Percentiles rank a stretch among this genome's conserved stretches.
phyloP scores from a whole-genome alignment of 1,140 invertebrate genomes.

The Aphelenchoides besseyi region DNA sequence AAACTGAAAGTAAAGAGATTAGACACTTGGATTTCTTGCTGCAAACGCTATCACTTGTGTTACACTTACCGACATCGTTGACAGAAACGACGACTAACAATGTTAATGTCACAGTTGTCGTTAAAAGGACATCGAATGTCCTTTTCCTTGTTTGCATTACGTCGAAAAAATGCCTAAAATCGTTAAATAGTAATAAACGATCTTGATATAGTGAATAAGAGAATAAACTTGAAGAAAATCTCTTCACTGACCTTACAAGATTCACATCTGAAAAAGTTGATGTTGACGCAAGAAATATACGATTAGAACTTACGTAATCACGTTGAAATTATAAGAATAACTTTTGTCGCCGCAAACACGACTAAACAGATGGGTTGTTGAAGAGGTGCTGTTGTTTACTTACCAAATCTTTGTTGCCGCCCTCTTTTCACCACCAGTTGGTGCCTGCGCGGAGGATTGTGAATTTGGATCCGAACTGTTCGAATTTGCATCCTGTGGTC shows the following conservation, averaged over 20 bases:
- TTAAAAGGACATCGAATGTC: conserved; percentile 91
- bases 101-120: conserved; percentile 86
- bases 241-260: not conserved
- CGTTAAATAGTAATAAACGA: not conserved
- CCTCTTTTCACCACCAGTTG: conserved; percentile 42
- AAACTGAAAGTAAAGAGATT: conserved; percentile 29
- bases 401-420: conserved; percentile 68
- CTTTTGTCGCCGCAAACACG: conserved; percentile 85
- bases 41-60: not conserved
- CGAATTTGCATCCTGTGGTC: conserved; percentile 1
- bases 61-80: conserved; percentile 76
- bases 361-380: conserved; percentile 11
- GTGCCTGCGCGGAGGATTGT: conserved; percentile 23
- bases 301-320: conserved; percentile 64
- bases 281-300: not conserved
- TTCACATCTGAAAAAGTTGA: not conserved
- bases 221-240: too few relatives aligned
- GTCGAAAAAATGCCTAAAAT: conserved; percentile 64
- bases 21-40: too few relatives aligned
- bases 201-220: too few relatives aligned
- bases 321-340: conserved; percentile 90
- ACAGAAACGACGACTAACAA: conserved; percentile 85
- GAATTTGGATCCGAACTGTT: not conserved
- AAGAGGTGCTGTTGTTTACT: not conserved
- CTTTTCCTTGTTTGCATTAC: conserved; percentile 88